These are phyloP conservation scores for Auanema sp. DNA, from an alignment of 2,888 invertebrate species.

Conservation along the genomic window DNA sequence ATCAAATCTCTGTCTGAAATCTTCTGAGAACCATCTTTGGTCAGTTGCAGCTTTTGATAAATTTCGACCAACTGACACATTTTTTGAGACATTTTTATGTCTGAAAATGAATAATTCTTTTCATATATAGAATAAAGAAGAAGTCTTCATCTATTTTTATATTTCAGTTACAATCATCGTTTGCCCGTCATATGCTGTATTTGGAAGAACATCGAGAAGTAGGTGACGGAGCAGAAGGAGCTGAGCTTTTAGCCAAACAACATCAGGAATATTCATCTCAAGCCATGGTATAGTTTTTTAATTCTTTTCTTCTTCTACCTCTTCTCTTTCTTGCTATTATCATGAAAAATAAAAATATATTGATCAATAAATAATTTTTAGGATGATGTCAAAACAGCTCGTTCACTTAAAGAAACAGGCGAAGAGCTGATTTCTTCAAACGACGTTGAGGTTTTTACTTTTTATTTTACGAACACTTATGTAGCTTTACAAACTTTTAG, in stretches of 20 bases:
- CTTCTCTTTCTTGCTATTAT: too few relatives aligned
- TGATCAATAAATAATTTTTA: slow-evolving; percentile 59
- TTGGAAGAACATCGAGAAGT: slow-evolving; percentile 66
- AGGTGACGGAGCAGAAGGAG: slow-evolving; percentile 62
- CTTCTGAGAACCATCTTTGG: too few relatives aligned
- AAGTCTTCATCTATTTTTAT: background rate
- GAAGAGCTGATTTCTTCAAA: slow-evolving; percentile 72
- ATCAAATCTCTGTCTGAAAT: too few relatives aligned
- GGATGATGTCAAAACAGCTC: slow-evolving; percentile 80
- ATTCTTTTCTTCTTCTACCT: background rate
- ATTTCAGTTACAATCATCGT: slow-evolving; percentile 66
- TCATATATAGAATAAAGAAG: too few relatives aligned
- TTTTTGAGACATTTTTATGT: too few relatives aligned
- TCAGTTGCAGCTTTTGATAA: too few relatives aligned
- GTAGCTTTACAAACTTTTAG: slow-evolving; percentile 15
- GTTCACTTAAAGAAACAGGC: slow-evolving; percentile 77
- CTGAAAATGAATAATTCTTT: too few relatives aligned
- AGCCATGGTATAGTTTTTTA: slow-evolving; percentile 64
- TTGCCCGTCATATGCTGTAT: slow-evolving; percentile 66
- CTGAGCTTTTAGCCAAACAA: slow-evolving; percentile 64
- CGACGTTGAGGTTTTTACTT: slow-evolving; percentile 31
- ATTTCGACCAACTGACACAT: too few relatives aligned
- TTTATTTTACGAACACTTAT: background rate
- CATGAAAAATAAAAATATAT: background rate
- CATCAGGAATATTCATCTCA: slow-evolving; percentile 65